Base-by-base conservation (phyloP, 2,888 invertebrate species). In the Callyntrura sp. region DNA sequence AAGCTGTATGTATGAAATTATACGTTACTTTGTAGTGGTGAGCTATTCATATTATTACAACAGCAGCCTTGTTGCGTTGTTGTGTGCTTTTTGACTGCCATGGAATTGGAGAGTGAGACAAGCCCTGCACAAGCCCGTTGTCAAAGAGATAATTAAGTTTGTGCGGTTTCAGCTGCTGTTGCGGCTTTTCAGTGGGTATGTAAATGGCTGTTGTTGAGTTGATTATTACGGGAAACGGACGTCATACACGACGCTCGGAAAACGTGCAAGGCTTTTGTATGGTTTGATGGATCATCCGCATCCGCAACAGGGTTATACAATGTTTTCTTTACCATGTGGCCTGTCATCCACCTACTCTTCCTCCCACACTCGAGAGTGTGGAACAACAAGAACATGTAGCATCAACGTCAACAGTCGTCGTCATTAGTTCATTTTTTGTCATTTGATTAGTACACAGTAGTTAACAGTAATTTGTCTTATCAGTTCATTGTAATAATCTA, bases 141-240 rank as follows among this genome's bases (percentile, higher is more conserved):
- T 65, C 14, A 28, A 43, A 35, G 0, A 43, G 68, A 70, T 70
- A 70, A 70, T 70, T 70, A 43, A 70, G 68, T 70, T 35, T 5
- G 35, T 43, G 51, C n/a, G 68, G 43, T 17, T 70, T 70, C 17
- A 70, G 35, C 43, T 43, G 17, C 43, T 70, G 43, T 9, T 70
- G 68, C 17, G 68, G 68, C 68, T 70, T 43, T 70, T 70, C 17
- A 8, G 35, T 28, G 68, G 43, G 68, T n/a, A 62, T 23, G 62
- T 70, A 68, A n/a, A n/a, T 35, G 35, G 35, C 35, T n/a, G n/a
- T 43, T 17, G n/a, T 17, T n/a, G 43, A n/a, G 8, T 17, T 70
- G 68, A 70, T 70, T 70, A 70, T 70, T 70, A 70, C 68, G 68
- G 68, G n/a, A 43, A 70, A 70, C 68, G 17, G n/a, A 70, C 68